Conservation (phyloP, 2,888 invertebrate species). For the Lobophora halterata region DNA sequence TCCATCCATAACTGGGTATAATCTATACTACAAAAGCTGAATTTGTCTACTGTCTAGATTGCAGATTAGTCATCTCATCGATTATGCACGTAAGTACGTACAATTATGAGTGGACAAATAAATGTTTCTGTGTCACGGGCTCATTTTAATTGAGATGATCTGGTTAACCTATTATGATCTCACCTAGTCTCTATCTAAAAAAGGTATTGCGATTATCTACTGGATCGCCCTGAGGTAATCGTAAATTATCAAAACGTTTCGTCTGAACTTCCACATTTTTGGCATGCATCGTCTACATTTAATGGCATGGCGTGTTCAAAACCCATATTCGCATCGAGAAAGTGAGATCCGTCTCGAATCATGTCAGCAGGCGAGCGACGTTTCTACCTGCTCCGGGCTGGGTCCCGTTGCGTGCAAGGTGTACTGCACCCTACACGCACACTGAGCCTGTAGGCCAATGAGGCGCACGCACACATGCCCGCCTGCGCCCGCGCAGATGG, state of each 20-base stretch:
- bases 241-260: slow-evolving; percentile 17
- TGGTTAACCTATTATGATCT: neutral
- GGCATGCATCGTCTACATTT: slow-evolving; percentile 18
- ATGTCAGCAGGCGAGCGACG: slow-evolving; percentile 57
- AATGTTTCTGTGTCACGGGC: slow-evolving; percentile 4
- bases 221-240: slow-evolving; percentile 8
- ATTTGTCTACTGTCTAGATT: slow-evolving; percentile 8
- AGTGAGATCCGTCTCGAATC: slow-evolving; percentile 66
- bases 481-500: slow-evolving; percentile 52
- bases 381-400: slow-evolving; percentile 69
- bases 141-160: slow-evolving; percentile 8
- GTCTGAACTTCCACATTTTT: slow-evolving; percentile 10
- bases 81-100: no score
- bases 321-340: slow-evolving; percentile 65
- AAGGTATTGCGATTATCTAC: neutral
- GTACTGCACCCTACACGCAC: slow-evolving; percentile 58
- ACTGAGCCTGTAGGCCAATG: slow-evolving; percentile 31
- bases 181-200: no score
- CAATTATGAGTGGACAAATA: slow-evolving; percentile 5
- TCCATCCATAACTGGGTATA: no score
- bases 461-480: slow-evolving; percentile 37
- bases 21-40: slow-evolving; percentile 1
- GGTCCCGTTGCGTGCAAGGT: slow-evolving; percentile 79
- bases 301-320: slow-evolving; percentile 36
- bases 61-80: slow-evolving; percentile 14